Percentiles rank a stretch among this genome's conserved stretches.
Conservation (phyloP, 2,888 invertebrate genomes). For the Phyto melanocephala region DNA sequence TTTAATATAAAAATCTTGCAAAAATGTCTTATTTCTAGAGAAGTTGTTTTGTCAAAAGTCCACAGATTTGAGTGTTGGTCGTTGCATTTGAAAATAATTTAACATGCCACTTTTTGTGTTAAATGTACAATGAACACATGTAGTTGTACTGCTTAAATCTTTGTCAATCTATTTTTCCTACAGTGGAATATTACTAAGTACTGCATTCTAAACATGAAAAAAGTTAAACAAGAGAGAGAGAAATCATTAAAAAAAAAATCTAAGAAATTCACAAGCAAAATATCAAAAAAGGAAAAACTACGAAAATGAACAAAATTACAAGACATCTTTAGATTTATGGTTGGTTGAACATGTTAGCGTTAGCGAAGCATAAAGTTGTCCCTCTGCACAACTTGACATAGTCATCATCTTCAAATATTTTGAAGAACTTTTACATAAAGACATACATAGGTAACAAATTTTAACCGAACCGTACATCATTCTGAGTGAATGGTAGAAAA, state of each 20-base stretch:
- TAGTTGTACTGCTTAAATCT: background rate
- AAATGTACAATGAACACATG: constrained; percentile 28
- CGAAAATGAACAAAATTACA: constrained; percentile 27
- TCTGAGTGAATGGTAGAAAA: background rate
- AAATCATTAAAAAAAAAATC: background rate
- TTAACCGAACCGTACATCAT: background rate
- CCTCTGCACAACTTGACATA: constrained; percentile 41
- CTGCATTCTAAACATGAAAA: background rate
- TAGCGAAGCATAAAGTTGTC: constrained; percentile 57
- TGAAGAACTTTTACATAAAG: background rate
- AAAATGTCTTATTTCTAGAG: too few relatives aligned
- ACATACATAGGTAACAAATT: too few relatives aligned
- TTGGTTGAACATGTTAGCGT: constrained; percentile 74
- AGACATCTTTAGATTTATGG: constrained; percentile 72
- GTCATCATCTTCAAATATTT: constrained; percentile 33
- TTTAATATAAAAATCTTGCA: too few relatives aligned
- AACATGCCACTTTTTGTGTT: constrained; percentile 51
- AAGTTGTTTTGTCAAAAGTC: background rate
- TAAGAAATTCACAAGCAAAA: constrained; percentile 1
- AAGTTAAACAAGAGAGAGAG: too few relatives aligned
- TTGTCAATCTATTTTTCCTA: background rate
- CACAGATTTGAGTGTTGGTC: background rate
- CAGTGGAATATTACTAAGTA: constrained; percentile 25
- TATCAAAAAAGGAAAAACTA: background rate
- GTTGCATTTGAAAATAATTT: constrained; percentile 55